These are phyloP conservation scores for Silurus asotus DNA, from an alignment of 2,113 vertebrate species.

Conservation along the genomic window DNA sequence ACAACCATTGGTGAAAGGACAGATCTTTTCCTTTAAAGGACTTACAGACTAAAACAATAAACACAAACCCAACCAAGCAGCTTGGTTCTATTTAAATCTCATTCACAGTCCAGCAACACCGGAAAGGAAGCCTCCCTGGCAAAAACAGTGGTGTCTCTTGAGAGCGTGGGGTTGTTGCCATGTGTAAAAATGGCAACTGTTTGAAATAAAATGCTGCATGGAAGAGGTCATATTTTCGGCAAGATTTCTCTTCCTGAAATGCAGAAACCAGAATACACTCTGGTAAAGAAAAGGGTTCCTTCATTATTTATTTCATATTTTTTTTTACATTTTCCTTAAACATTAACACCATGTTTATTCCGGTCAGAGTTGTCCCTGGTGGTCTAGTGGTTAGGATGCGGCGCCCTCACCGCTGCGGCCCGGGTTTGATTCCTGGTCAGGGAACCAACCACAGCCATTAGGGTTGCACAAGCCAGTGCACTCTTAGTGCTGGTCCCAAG, in stretches of 20 bases:
- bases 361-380: neutral
- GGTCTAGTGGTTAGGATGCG: too few species aligned
- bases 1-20: constrained; percentile 15
- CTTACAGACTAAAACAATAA: neutral
- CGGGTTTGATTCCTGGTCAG: too few species aligned
- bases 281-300: neutral
- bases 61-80: constrained; percentile 6
- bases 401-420: too few species aligned
- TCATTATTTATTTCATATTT: too few species aligned
- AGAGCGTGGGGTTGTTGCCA: neutral
- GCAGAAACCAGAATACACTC: neutral
- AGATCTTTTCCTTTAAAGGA: constrained; percentile 20
- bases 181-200: constrained; percentile 9
- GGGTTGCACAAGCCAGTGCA: too few species aligned
- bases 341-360: too few species aligned
- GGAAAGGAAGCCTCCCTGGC: neutral
- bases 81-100: constrained; percentile 5
- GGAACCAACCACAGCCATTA: too few species aligned
- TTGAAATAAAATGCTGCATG: constrained; percentile 20
- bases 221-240: neutral
- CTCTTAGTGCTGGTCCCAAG: too few species aligned
- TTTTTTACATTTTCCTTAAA: too few species aligned
- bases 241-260: neutral
- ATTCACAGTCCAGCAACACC: neutral
- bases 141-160: neutral